Percentiles rank a stretch among this genome's conserved stretches.
phyloP scores from a whole-genome alignment of 1,140 invertebrate genomes.

The Hylaeus volcanicus region DNA sequence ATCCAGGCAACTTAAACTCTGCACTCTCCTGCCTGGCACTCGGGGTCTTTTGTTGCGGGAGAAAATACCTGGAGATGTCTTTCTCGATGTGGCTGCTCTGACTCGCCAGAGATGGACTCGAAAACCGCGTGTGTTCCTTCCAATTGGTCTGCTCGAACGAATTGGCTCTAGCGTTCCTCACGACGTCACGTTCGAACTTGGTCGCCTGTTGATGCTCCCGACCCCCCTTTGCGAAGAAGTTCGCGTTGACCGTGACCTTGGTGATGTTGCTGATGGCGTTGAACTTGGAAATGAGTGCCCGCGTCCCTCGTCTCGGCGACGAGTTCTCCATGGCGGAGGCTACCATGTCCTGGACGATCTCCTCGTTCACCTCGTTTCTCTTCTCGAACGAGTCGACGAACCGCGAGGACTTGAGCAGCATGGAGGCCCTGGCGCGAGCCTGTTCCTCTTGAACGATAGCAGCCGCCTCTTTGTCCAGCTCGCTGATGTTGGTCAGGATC shows the following conservation, averaged over 20 bases:
- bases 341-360: conserved; percentile 74
- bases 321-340: conserved; percentile 73
- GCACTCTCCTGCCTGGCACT: conserved; percentile 17
- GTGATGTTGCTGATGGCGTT: conserved; percentile 84
- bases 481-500: conserved; percentile 89
- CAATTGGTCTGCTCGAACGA: conserved; percentile 36
- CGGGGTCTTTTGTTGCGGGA: conserved; percentile 44
- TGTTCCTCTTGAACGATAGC: conserved; percentile 86
- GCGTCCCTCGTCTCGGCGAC: conserved; percentile 76
- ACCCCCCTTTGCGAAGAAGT: conserved; percentile 75
- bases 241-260: conserved; percentile 81
- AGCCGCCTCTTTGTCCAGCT: conserved; percentile 88
- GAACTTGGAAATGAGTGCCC: conserved; percentile 84
- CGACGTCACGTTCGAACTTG: conserved; percentile 46
- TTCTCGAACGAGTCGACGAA: conserved; percentile 73
- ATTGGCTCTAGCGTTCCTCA: conserved; percentile 32
- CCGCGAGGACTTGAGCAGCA: conserved; percentile 70
- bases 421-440: conserved; percentile 72
- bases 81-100: conserved; percentile 50
- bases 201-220: conserved; percentile 35
- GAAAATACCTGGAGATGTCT: conserved; percentile 72
- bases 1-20: not conserved
- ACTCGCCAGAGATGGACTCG: conserved; percentile 35
- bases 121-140: conserved; percentile 46
- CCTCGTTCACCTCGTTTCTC: conserved; percentile 69